Conservation (phyloP, 2,113 vertebrate genomes). For the Gopherus evgoodei region DNA sequence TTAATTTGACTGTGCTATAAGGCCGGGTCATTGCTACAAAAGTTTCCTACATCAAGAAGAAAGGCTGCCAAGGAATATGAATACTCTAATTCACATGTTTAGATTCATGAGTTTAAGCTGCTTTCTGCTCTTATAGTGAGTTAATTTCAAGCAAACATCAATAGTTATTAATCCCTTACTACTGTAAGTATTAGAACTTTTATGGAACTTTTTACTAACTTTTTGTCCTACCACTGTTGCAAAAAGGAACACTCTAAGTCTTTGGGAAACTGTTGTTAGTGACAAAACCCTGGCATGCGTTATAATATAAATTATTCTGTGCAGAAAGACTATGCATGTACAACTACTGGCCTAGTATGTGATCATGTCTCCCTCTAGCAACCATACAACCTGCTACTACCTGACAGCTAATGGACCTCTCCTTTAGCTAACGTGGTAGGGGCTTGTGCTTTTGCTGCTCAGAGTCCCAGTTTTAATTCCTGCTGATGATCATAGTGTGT, state of each 20-base stretch:
- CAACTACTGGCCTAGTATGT: not conserved
- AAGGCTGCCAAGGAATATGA: not conserved
- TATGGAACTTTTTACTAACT: not conserved
- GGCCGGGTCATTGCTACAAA: not conserved
- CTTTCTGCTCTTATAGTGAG: not conserved
- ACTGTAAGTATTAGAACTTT: not conserved
- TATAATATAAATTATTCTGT: not conserved
- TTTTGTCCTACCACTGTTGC: not conserved
- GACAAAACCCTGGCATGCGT: not conserved
- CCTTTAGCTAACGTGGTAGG: not conserved
- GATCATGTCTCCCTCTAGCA: not conserved
- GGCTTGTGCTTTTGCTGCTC: not conserved
- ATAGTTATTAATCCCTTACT: not conserved
- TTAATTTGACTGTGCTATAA: slow-evolving; percentile 16
- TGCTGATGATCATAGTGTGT: not conserved
- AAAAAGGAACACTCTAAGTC: not conserved
- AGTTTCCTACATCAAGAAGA: not conserved
- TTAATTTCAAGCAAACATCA: not conserved
- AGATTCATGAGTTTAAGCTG: not conserved
- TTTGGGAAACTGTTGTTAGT: not conserved
- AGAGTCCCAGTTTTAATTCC: not conserved
- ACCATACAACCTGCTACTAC: not conserved
- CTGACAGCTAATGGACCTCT: not conserved
- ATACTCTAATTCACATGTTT: not conserved
- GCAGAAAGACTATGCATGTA: not conserved